Evolutionary conservation across 1,140 invertebrate genomes (phyloP).

Genomic region (Calycopis cecrops): DNA sequence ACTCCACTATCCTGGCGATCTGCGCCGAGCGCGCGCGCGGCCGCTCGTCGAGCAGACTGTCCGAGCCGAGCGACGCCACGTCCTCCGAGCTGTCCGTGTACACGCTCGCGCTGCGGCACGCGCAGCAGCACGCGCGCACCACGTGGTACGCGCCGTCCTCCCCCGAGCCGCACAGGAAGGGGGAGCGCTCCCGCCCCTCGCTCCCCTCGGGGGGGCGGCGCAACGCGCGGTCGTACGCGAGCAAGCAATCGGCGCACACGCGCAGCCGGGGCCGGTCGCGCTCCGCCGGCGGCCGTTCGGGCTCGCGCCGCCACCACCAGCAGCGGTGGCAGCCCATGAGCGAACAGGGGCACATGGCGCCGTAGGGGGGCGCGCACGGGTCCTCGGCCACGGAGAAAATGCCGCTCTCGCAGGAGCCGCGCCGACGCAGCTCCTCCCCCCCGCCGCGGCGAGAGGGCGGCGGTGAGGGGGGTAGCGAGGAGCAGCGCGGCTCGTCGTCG

Average conservation of each 20-base stretch:
- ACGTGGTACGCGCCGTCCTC: slow-evolving; percentile 29
- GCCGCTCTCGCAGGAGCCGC: slow-evolving; percentile 92
- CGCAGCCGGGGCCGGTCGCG: slow-evolving; percentile 29
- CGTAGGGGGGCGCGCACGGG: slow-evolving; percentile 60
- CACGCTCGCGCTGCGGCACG: slow-evolving; percentile 84
- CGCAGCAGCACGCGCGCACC: slow-evolving; percentile 57
- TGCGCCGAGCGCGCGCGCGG: slow-evolving; percentile 77
- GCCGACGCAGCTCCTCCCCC: slow-evolving; percentile 60
- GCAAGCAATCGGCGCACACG: slow-evolving; percentile 43
- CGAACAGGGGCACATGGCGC: slow-evolving; percentile 60
- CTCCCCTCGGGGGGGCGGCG: slow-evolving; percentile 27
- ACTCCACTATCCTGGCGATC: slow-evolving; percentile 91
- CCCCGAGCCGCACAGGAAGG: slow-evolving; percentile 38
- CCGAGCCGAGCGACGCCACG: slow-evolving; percentile 86
- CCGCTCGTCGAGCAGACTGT: slow-evolving; percentile 81
- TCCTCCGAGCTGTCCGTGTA: slow-evolving; percentile 92
- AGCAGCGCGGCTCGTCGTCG: slow-evolving; percentile 42
- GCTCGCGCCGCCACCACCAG: slow-evolving; percentile 51
- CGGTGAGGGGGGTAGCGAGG: slow-evolving; percentile 48
- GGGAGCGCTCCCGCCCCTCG: slow-evolving; percentile 45
- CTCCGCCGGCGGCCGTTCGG: slow-evolving; percentile 19
- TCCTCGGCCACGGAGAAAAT: slow-evolving; percentile 91
- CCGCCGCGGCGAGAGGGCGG: slow-evolving; percentile 38
- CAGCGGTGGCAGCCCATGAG: slow-evolving; percentile 64
- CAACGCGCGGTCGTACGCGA: slow-evolving; percentile 47